Base-by-base conservation (phyloP, 2,113 vertebrate genomes). In the Mastomys natalensis region DNA sequence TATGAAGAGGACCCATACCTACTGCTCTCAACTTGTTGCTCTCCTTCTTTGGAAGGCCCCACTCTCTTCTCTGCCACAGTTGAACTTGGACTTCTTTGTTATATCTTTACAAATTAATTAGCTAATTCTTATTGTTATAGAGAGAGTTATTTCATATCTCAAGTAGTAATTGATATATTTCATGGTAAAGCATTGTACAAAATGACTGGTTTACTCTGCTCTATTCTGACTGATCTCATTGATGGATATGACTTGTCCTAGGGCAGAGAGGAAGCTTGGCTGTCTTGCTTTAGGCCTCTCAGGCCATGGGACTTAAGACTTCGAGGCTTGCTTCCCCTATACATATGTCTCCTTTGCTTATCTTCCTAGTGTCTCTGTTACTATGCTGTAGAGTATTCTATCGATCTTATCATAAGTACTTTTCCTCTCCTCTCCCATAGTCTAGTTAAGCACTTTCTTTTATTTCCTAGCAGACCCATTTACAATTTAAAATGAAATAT, bases 401-500 rank as follows among this genome's bases (percentile, higher is more conserved):
- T 24, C 51, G 80, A 66, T 64, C 34, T 22, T 45, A 91, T 84
- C 70, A 58, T 29, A 51, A 86, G 29, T n/a, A 90, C 12, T 22
- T 45, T 34, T 87, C 22, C 55, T 81, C 5, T 19, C 5, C 37
- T 51, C 55, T 43, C 62, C 31, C n/a, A 51, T 24, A 6, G 37
- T 51, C 8, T 60, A 77, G 3, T 53, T 95, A 19, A n/a, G 51
- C 6, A 24, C 29, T 66, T 31, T 29, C 76, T 84, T 88, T 0
- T 84, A 66, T 95, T 60, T 92, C 51, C 34, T 80, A 58, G 37
- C 60, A 78, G 37, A 60, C 26, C 87, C 21, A 55, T 70, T 92
- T 43, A 60, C 76, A 92, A 37, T 15, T 66, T 60, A 21, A 89
- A 97, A 89, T 78, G 24, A 91, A 95, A 78, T 55, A 58, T 40